phyloP scores from a whole-genome alignment of 2,113 vertebrate species.

The Nasalis larvatus region DNA sequence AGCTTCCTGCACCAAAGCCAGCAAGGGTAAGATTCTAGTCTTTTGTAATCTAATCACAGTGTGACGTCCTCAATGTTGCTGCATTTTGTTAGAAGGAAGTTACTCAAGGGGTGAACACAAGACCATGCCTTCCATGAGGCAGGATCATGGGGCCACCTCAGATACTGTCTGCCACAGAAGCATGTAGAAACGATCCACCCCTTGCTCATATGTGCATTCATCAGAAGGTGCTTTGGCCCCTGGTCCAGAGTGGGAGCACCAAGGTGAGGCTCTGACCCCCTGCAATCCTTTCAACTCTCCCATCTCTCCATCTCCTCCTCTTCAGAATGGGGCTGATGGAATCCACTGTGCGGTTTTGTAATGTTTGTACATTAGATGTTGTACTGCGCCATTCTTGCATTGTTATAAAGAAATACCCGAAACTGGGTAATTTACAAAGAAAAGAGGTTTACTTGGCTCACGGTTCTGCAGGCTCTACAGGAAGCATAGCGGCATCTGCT shows the following conservation, averaged over 20 bases:
- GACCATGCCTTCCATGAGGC: background rate
- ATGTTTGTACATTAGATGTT: background rate
- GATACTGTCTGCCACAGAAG: background rate
- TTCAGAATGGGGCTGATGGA: background rate
- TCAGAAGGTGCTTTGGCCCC: background rate
- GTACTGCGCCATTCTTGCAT: no score
- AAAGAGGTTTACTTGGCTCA: no score
- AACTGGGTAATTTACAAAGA: no score
- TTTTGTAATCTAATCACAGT: background rate
- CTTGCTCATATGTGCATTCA: background rate
- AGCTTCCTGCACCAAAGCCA: background rate
- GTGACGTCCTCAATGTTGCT: background rate
- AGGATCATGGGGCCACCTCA: rapidly evolving
- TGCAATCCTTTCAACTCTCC: background rate
- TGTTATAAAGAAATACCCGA: no score
- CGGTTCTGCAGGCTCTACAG: no score
- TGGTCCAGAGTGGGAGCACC: background rate
- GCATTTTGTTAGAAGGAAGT: background rate
- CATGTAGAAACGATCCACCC: no score
- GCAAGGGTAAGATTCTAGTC: background rate
- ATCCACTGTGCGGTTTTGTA: background rate
- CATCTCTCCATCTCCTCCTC: background rate
- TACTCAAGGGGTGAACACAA: background rate
- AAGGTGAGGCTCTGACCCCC: background rate
- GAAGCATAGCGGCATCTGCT: no score